These are phyloP conservation scores for Heliconius erato DNA, from an alignment of 2,888 invertebrate species.

Conservation along the genomic window DNA sequence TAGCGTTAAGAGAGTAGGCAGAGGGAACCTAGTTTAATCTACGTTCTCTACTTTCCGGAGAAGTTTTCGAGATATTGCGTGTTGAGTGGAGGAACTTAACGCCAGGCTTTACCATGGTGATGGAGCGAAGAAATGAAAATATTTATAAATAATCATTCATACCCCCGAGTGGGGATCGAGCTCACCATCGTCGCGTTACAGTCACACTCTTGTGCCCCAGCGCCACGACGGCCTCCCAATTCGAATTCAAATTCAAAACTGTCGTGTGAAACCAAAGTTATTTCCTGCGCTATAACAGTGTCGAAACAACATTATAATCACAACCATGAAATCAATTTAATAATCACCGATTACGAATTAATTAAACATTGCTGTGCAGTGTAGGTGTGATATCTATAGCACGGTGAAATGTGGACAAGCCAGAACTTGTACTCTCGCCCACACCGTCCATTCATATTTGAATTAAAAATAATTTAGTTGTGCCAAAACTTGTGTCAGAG, in stretches of 20 bases:
- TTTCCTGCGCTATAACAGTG: background rate
- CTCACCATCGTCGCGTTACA: no score
- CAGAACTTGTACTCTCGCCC: conserved; percentile 49
- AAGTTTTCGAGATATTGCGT: no score
- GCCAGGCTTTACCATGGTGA: no score
- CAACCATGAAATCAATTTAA: conserved; percentile 31
- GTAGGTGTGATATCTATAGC: conserved; percentile 55
- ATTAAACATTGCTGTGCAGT: conserved; percentile 45
- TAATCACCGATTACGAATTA: conserved; percentile 33
- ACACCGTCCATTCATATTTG: conserved; percentile 46
- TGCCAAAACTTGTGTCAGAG: conserved; percentile 18
- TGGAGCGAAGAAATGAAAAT: no score
- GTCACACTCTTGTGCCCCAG: no score
- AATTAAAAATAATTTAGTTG: conserved; percentile 45
- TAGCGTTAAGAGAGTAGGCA: no score
- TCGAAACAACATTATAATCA: conserved; percentile 17
- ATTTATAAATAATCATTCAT: no score
- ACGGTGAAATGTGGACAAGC: conserved; percentile 52
- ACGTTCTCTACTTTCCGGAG: no score
- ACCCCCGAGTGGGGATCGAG: no score
- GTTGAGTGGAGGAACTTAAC: no score
- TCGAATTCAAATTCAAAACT: background rate
- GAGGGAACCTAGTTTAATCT: no score
- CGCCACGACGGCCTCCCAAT: no score
- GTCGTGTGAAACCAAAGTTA: background rate